Conservation (phyloP, 2,797 vertebrate species). For the Pygocentrus nattereri region DNA sequence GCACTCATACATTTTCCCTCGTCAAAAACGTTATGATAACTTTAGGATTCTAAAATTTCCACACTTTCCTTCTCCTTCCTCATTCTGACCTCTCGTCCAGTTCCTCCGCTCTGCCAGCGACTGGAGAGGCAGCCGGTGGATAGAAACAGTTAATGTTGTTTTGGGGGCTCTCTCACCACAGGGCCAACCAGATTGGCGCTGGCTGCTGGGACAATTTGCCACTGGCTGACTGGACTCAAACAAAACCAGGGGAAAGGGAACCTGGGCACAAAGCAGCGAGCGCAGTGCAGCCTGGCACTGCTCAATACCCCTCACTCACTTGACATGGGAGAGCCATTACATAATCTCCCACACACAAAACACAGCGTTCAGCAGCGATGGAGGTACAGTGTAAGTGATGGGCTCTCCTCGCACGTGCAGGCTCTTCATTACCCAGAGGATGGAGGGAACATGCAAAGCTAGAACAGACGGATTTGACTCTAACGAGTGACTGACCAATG, state of each 20-base stretch:
- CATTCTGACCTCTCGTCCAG: conserved; percentile 20
- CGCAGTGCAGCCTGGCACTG: conserved; percentile 50
- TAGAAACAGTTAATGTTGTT: conserved; percentile 50
- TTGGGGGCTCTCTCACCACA: conserved; percentile 13
- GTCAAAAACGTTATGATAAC: not conserved
- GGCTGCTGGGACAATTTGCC: conserved; percentile 57
- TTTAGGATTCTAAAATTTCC: not conserved
- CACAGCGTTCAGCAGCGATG: conserved; percentile 58
- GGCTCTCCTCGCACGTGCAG: not conserved
- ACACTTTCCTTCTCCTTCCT: conserved; percentile 6
- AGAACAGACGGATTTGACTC: too few species aligned
- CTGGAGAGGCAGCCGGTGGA: not conserved
- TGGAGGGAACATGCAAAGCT: not conserved
- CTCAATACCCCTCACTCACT: conserved; percentile 45
- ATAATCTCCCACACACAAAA: conserved; percentile 61
- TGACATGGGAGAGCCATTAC: conserved; percentile 66
- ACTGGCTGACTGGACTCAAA: conserved; percentile 77
- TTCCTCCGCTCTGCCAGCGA: not conserved
- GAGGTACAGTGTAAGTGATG: conserved; percentile 55
- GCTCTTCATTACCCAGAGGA: not conserved
- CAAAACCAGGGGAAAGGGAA: conserved; percentile 68
- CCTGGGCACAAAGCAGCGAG: conserved; percentile 66
- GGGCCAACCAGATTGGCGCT: conserved; percentile 40
- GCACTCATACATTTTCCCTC: not conserved
- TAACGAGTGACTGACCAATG: not conserved